Percentiles rank a stretch among this genome's conserved stretches.
Evolutionary conservation across 2,113 vertebrate genomes (phyloP).

Genomic region (Solea senegalensis): DNA sequence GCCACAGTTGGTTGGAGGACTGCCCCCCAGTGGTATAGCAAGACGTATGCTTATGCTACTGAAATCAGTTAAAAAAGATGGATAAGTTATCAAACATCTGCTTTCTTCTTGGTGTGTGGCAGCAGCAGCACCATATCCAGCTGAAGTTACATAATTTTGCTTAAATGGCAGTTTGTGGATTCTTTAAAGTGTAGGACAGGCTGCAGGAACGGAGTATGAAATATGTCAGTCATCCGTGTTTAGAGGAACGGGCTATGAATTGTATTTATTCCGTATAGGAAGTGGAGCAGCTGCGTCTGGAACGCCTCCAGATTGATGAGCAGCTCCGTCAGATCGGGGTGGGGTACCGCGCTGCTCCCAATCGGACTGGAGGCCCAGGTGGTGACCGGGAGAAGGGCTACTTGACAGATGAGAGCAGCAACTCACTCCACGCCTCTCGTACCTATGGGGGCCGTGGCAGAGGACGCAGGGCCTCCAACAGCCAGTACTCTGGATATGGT

Average conservation of each 20-base stretch:
- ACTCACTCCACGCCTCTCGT: conserved; percentile 85
- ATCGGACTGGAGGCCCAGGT: conserved; percentile 56
- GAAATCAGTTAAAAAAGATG: too few relatives aligned
- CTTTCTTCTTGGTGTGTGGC: too few relatives aligned
- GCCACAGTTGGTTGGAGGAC: too few relatives aligned
- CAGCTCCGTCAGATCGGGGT: conserved; percentile 91
- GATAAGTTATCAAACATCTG: too few relatives aligned
- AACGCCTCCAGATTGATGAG: conserved; percentile 91
- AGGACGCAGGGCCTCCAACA: conserved; percentile 81
- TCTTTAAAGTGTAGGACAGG: neutral
- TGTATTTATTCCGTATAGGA: conserved; percentile 73
- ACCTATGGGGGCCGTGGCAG: conserved; percentile 88
- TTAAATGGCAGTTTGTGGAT: too few relatives aligned
- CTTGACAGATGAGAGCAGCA: conserved; percentile 86
- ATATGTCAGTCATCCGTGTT: neutral
- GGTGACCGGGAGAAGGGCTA: conserved; percentile 85
- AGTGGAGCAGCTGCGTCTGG: conserved; percentile 89
- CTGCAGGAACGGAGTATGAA: neutral
- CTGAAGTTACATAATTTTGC: too few relatives aligned
- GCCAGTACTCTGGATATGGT: conserved; percentile 87
- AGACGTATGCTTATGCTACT: too few relatives aligned
- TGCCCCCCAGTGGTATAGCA: too few relatives aligned
- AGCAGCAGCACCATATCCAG: too few relatives aligned
- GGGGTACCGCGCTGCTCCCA: conserved; percentile 83
- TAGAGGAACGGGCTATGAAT: neutral